Evolutionary conservation across 2,113 vertebrate species (phyloP), one percentile per base, ranked within the genome.

Genomic region (Callipepla californica): DNA sequence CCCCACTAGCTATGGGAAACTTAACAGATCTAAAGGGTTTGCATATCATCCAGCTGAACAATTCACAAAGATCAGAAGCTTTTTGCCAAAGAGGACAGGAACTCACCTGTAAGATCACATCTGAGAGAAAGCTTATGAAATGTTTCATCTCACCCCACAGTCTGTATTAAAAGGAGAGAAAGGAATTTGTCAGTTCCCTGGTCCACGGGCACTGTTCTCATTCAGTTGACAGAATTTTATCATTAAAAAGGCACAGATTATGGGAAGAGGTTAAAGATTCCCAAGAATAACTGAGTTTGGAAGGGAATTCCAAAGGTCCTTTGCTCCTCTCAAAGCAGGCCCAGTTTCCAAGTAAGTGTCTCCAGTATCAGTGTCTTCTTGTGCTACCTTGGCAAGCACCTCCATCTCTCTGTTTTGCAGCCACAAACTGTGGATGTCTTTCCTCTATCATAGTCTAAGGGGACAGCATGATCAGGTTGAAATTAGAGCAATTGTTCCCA

Each of bases 401-500:
- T 73, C 68, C 40, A 32, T 23, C 57, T 70, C 22, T 62, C 61
- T 68, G 68, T 32, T 59, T 75, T 68, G 25, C 32, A 69, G n/a
- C 17, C 45, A 34, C 20, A 34, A 91, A 18, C 82, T 82, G 59
- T 14, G n/a, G 77, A 58, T 12, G 25, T 9, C 14, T 87, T 80
- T 70, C 77, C 55, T 55, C 45, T 74, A 63, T 66, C 19, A 7
- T 2, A 66, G 26, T 21, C 11, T 21, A 48, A 53, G 25, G 26
- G 34, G 63, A 45, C 32, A 47, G 14, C 55, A 77, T 20, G 82
- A 90, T 38, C 45, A 55, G 42, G 63, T 80, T 91, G 93, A 95
- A 93, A 92, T 84, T 84, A 94, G 88, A 94, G 36, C 30, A 75
- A 57, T 21, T 90, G 61, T 78, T 90, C 61, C 38, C n/a, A 93